These are phyloP conservation scores for Brachionus plicatilis DNA, from an alignment of 1,140 invertebrate species.

Conservation along the genomic window DNA sequence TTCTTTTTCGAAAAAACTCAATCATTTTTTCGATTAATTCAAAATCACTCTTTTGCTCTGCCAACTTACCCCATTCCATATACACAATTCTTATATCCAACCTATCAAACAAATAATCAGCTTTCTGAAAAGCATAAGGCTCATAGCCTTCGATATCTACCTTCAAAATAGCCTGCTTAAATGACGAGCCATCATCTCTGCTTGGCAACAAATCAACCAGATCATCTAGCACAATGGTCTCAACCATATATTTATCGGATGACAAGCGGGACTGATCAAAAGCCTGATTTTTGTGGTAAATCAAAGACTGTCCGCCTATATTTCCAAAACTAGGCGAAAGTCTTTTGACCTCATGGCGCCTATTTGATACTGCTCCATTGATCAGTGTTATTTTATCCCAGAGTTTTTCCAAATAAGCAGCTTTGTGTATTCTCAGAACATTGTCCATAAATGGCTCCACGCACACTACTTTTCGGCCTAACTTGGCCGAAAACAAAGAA, in stretches of 20 bases:
- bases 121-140: slow-evolving; percentile 2
- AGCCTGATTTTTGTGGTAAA: not conserved
- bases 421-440: slow-evolving; percentile 4
- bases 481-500: not conserved
- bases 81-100: slow-evolving; percentile 12
- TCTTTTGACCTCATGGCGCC: not conserved
- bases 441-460: slow-evolving; percentile 2
- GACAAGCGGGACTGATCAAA: not conserved
- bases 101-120: not conserved
- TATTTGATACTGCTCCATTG: slow-evolving; percentile 1
- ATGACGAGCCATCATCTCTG: not conserved
- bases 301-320: slow-evolving; percentile 16
- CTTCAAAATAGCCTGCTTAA: not conserved
- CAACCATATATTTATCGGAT: not conserved
- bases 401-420: not conserved
- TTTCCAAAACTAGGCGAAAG: not conserved
- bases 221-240: slow-evolving; percentile 21
- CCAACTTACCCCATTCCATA: slow-evolving; percentile 18
- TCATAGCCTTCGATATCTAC: slow-evolving; percentile 24
- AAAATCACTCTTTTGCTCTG: not conserved
- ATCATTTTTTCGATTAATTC: not conserved
- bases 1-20: not conserved
- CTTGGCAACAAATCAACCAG: not conserved
- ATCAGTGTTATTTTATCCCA: not conserved
- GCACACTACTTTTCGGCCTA: not conserved